Base-by-base conservation (phyloP, 2,113 vertebrate genomes). In the Pantherophis guttatus region DNA sequence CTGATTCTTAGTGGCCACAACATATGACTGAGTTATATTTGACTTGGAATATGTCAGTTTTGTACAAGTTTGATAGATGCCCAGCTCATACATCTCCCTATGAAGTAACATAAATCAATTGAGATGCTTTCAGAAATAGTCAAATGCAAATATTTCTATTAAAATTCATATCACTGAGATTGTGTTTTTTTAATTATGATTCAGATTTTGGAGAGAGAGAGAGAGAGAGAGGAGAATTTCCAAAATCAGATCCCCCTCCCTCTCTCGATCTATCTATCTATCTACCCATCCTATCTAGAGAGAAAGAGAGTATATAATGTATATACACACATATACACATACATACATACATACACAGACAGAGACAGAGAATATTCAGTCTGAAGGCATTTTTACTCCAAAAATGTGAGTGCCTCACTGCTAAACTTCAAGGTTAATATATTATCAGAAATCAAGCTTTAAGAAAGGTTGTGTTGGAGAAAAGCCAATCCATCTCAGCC, bases 401-500 rank as follows among this genome's bases (percentile, higher is more conserved):
- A 21, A 24, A 21, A 39, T 55, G 62, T 89, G 50, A 33, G 17
- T 50, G 39, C 3, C 39, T 75, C 88, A 85, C 39, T 50, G 3
- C 53, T 57, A 92, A 7, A 19, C 26, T 50, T 85, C 19, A 48
- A 81, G 53, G 24, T 92, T 81, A 81, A 89, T 23, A 23, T 55
- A 17, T 12, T 92, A 52, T 55, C 58, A 75, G 33, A 92, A 92
- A 81, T 13, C 53, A 57, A 19, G 29, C 29, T 33, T 44, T 62
- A 24, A 59, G 19, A 57, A 39, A n/a, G 12, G 29, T 29, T 54
- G 39, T 85, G 62, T 85, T 29, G 5, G 33, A 54, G 13, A 62
- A 29, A 87, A 87, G 85, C 85, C 48, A 92, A 87, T 92, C 53
- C 48, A 75, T 55, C n/a, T 93, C 92, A 58, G 54, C 54, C 53